Evolutionary conservation across 2,888 invertebrate species (phyloP).

Genomic region (Bembecia ichneumoniformis): DNA sequence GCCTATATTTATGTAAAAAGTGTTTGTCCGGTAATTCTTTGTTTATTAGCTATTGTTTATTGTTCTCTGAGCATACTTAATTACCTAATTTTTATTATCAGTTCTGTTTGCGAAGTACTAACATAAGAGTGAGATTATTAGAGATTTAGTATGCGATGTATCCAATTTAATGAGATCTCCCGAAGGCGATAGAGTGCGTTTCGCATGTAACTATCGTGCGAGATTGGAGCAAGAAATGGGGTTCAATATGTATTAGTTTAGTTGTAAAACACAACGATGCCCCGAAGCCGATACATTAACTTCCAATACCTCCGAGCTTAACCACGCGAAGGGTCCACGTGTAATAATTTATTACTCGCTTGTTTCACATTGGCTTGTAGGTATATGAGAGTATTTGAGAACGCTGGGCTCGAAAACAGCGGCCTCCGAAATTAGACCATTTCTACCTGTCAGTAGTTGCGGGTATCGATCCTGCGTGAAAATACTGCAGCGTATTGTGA

Average conservation of each 20-base stretch:
- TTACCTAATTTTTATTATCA: constrained; percentile 2
- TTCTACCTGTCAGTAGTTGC: constrained; percentile 4
- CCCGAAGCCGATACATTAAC: constrained; percentile 47
- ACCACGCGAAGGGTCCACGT: constrained; percentile 53
- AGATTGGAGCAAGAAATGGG: constrained; percentile 12
- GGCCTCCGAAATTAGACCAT: constrained; percentile 7
- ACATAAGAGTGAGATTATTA: constrained; percentile 14
- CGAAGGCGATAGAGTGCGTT: constrained; percentile 29
- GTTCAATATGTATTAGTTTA: constrained; percentile 28
- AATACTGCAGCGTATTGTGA: constrained; percentile 4
- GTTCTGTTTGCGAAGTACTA: constrained; percentile 10
- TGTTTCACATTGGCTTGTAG: constrained; percentile 17
- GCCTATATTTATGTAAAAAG: too few relatives aligned
- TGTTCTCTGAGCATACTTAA: not conserved
- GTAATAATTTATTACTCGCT: constrained; percentile 57
- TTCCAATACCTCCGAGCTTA: constrained; percentile 44
- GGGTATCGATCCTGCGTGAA: constrained; percentile 8
- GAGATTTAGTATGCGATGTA: constrained; percentile 22
- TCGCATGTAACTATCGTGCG: constrained; percentile 17
- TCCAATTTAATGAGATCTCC: constrained; percentile 31
- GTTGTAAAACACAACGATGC: constrained; percentile 41
- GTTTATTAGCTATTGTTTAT: too few relatives aligned
- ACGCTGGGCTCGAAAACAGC: constrained; percentile 8
- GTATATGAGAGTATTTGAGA: constrained; percentile 2
- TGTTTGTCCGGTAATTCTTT: too few relatives aligned